Evolutionary conservation across 2,113 vertebrate genomes (phyloP).

Genomic region (Bubo bubo): DNA sequence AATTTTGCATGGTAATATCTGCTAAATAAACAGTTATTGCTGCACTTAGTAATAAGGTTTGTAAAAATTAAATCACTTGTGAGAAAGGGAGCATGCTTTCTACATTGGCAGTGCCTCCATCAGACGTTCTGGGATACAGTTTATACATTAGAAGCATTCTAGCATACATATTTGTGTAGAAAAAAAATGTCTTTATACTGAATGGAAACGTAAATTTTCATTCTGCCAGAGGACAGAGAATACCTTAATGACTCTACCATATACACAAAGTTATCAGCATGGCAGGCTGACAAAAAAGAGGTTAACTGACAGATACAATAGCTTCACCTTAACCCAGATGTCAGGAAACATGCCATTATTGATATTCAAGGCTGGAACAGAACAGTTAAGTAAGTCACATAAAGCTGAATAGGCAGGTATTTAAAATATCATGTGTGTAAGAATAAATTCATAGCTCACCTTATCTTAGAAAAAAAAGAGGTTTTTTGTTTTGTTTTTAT

Average conservation of each 20-base stretch:
- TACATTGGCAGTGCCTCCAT: not conserved
- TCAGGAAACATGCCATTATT: slow-evolving; percentile 51
- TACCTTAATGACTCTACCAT: not conserved
- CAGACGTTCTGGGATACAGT: accelerated
- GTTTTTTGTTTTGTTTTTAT: not conserved
- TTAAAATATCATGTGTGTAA: not conserved
- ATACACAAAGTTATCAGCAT: not conserved
- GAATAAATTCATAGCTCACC: not conserved
- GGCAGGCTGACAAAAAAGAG: slow-evolving; percentile 40
- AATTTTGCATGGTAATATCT: not conserved
- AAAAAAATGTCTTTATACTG: not conserved
- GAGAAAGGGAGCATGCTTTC: not conserved
- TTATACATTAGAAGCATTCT: not conserved
- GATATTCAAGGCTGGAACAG: slow-evolving; percentile 41
- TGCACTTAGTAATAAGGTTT: not conserved
- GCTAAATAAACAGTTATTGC: not conserved
- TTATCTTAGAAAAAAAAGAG: not conserved
- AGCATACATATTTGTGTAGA: not conserved
- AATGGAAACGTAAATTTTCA: not conserved
- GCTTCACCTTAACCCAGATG: slow-evolving; percentile 49
- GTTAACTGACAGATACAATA: slow-evolving; percentile 51
- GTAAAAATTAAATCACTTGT: not conserved
- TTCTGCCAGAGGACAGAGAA: slow-evolving; percentile 7
- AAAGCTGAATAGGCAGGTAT: slow-evolving; percentile 38
- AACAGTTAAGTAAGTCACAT: slow-evolving; percentile 38